Percentiles rank a stretch among this genome's conserved stretches.
phyloP scores from a whole-genome alignment of 2,113 vertebrate species.

The Anolis carolinensis region DNA sequence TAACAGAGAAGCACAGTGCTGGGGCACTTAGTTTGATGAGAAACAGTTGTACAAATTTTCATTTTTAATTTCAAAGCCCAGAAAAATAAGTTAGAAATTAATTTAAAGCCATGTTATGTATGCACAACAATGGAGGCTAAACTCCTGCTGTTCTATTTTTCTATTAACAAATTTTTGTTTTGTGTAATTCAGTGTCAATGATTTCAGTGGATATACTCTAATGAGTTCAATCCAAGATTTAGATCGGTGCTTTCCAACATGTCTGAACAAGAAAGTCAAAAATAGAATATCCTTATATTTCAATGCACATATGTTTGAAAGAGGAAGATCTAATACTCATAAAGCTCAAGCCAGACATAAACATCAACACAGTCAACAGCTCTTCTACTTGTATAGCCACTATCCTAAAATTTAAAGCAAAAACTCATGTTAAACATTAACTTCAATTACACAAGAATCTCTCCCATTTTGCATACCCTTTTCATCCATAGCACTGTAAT shows the following conservation, averaged over 20 bases:
- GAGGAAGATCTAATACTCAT: background rate
- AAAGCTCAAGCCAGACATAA: slow-evolving; percentile 16
- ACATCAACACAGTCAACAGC: slow-evolving; percentile 20
- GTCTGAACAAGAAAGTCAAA: background rate
- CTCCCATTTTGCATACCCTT: slow-evolving; percentile 19
- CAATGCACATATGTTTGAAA: background rate
- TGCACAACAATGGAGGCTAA: background rate
- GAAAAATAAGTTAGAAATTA: background rate
- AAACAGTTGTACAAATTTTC: background rate
- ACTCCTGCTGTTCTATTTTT: background rate
- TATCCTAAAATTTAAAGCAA: background rate
- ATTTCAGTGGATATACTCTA: background rate
- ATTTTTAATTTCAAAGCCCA: background rate
- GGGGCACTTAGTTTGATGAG: background rate
- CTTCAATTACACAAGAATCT: background rate
- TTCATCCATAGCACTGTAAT: background rate
- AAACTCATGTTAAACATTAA: background rate
- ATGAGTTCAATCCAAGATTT: background rate
- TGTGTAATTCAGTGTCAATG: background rate
- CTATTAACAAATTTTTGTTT: background rate
- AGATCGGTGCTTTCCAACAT: background rate
- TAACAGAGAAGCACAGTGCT: background rate
- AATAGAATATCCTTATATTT: background rate
- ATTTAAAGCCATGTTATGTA: background rate
- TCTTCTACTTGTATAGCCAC: background rate